Evolutionary conservation across 2,113 vertebrate species (phyloP), one percentile per base, ranked within the genome.

Genomic region (Choloepus hoffmanni): DNA sequence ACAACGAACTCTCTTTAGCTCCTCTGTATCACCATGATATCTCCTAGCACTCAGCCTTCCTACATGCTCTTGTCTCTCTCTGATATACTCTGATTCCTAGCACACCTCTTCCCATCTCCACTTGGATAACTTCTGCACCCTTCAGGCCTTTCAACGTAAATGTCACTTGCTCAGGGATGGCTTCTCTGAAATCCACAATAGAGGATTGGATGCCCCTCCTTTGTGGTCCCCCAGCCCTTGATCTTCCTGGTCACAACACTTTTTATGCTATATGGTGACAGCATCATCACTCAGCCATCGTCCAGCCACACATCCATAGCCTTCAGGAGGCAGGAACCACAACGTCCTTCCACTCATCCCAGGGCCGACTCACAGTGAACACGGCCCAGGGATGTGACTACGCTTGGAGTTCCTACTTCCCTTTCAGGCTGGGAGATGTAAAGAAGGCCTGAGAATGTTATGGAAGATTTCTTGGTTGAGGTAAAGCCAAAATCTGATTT

Each of bases 311-410:
- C 60, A 36, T 18, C 40, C 50, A 73, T 21, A 4, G 67, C 67
- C 82, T 63, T 55, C n/a, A 77, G 13, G 50, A 82, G 33, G 7
- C 26, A 43, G 28, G 48, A 82, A 48, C 72, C 6, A 19, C 11
- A 3, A 7, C 1, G 14, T 5, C 60, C 50, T 26, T 26, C 12
- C 48, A 12, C 36, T 67, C 36, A 15, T 8, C 23, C 26, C 8
- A 50, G 11, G 12, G 18, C 65, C 26, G 72, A 55, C 50, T 12
- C 65, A 73, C 55, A 24, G 1, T 7, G 45, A 50, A 53, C 1
- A 5, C 2, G 15, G 1, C 65, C 9, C 7, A 30, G 0, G 1
- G 1, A 23, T 23, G 1, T 23, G 55, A n/a, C 2, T 2, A 3
- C 3, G 4, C 15, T 36, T 53, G 2, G 50, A 92, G 13, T 28